Conservation (phyloP, 2,888 invertebrate genomes). For the Drosophila multiciliata region DNA sequence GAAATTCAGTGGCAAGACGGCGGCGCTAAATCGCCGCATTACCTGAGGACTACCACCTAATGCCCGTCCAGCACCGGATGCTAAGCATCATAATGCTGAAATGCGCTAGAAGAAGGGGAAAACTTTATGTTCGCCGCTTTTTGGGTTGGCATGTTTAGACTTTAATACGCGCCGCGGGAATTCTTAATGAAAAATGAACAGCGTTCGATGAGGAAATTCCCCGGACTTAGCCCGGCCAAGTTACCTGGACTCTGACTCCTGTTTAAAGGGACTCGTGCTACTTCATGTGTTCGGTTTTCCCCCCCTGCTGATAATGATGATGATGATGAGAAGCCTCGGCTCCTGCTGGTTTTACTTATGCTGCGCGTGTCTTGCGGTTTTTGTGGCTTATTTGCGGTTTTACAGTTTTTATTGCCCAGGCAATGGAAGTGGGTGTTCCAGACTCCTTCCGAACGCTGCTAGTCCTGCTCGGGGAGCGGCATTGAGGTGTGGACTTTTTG, state of each 20-base stretch:
- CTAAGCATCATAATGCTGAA: slow-evolving; percentile 71
- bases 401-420: slow-evolving; percentile 59
- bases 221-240: slow-evolving; percentile 25
- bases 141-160: slow-evolving; percentile 79
- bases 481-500: slow-evolving; percentile 70
- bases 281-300: slow-evolving; percentile 63
- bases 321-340: slow-evolving; percentile 33
- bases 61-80: slow-evolving; percentile 62
- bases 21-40: slow-evolving; percentile 67
- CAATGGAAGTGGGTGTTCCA: slow-evolving; percentile 63
- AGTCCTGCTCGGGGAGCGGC: slow-evolving; percentile 19
- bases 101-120: slow-evolving; percentile 46
- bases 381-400: slow-evolving; percentile 72
- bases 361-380: slow-evolving; percentile 72
- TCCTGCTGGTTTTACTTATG: slow-evolving; percentile 44
- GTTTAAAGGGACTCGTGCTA: slow-evolving; percentile 25
- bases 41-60: slow-evolving; percentile 36
- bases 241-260: slow-evolving; percentile 60
- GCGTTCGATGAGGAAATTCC: slow-evolving; percentile 62
- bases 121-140: slow-evolving; percentile 53
- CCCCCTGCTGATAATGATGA: slow-evolving; percentile 43
- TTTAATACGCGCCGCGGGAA: slow-evolving; percentile 78
- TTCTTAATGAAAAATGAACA: slow-evolving; percentile 74
- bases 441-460: slow-evolving; percentile 9
- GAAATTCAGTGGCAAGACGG: slow-evolving; percentile 63